Evolutionary conservation across 1,140 invertebrate genomes (phyloP), one percentile per base, ranked within the genome.

Genomic region (Frieseomelitta varia): DNA sequence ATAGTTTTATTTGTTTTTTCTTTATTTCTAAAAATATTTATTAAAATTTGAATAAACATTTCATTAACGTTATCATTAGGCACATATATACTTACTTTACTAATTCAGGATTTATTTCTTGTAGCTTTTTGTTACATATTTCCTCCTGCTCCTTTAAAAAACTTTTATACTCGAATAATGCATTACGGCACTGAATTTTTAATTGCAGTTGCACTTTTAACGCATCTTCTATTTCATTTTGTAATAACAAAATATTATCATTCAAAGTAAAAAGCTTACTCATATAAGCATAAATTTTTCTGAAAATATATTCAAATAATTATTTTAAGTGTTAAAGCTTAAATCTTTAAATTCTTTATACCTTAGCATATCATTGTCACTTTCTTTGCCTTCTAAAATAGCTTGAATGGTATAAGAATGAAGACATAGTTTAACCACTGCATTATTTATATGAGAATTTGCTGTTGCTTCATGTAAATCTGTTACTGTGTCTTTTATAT

Each of bases 141-240:
- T 63, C 73, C 55, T 93, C 86, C 72, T 91, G 87, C 24, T 90
- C 81, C 53, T 90, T 89, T 30, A 94, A 85, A 87, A 92, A 93
- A 4, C 83, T 78, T 15, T 86, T 74, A 30, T 93, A 87, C 1
- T 92, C 75, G 6, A 79, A 85, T 6, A 92, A 12, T 3, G 75
- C 58, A 53, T 90, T 53, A 19, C 88, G 79, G 73, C 82, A 91
- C 74, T 93, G 65, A 12, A 85, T 58, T 84, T 91, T 92, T 56
- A 93, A 81, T 4, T 87, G 0, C 21, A 90, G 51, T 34, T 92
- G 86, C 51, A 88, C 76, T 39, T 73, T 58, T 24, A 68, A 65
- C 15, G 86, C 73, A 27, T 82, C 27, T 0, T 86, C 83, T 30
- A 88, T 88, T 24, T 80, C 47, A n/a, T 91, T 17, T 55, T 90